Evolutionary conservation across 2,113 vertebrate species (phyloP).

Genomic region (Bombycilla garrulus): DNA sequence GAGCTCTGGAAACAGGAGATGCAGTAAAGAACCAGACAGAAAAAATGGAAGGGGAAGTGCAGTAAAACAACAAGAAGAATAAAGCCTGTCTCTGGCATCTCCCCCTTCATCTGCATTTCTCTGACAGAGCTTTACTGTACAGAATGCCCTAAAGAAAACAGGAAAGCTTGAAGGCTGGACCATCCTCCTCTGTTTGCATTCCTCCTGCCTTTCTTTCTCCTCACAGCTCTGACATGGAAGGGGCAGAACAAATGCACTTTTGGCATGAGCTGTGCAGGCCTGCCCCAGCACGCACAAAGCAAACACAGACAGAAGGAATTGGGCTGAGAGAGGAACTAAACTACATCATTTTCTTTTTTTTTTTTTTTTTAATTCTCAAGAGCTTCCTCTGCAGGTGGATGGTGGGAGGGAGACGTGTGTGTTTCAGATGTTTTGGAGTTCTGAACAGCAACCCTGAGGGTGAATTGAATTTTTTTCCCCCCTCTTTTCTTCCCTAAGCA

Average conservation of each 20-base stretch:
- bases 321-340: constrained; percentile 20
- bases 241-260: constrained; percentile 8
- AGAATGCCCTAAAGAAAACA: background rate
- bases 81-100: background rate
- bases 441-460: constrained; percentile 39
- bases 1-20: background rate
- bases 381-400: constrained; percentile 44
- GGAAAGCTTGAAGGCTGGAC: background rate
- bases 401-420: background rate
- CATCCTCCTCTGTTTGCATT: background rate
- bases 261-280: background rate
- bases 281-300: background rate
- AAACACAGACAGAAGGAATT: background rate
- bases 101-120: background rate
- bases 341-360: background rate
- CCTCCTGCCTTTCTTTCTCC: background rate
- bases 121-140: background rate
- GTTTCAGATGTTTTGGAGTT: constrained; percentile 39
- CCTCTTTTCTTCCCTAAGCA: background rate
- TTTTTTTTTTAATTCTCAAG: constrained; percentile 14
- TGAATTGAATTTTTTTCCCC: background rate
- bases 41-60: background rate
- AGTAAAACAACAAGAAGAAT: background rate
- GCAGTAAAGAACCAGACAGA: background rate
- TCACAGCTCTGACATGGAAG: background rate